Evolutionary conservation across 2,888 invertebrate species (phyloP).

Genomic region (Cheilosia impressa): DNA sequence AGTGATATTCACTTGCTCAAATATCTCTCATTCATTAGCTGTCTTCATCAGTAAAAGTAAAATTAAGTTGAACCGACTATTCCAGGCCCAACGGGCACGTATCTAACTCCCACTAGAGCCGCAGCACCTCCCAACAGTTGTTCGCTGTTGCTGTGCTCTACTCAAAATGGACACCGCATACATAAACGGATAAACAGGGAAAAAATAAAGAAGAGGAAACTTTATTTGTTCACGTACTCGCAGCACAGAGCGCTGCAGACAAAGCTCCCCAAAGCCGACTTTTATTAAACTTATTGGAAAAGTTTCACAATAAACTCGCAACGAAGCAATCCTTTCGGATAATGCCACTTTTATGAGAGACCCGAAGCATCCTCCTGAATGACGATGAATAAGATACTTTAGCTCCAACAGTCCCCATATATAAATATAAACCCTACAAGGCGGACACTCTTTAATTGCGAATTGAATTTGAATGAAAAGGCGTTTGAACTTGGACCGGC

Average conservation of each 20-base stretch:
- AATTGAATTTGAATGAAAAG: constrained; percentile 65
- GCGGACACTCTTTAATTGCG: constrained; percentile 51
- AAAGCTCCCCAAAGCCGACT: constrained; percentile 72
- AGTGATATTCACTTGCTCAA: neutral
- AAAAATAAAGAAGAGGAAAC: constrained; percentile 51
- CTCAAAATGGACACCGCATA: constrained; percentile 67
- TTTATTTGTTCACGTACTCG: constrained; percentile 72
- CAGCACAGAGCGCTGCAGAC: constrained; percentile 47
- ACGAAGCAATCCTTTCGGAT: constrained; percentile 75
- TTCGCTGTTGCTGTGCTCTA: neutral
- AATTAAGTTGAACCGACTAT: constrained; percentile 61
- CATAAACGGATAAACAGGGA: constrained; percentile 20
- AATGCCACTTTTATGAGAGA: constrained; percentile 75
- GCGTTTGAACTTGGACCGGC: constrained; percentile 53
- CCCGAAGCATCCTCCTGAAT: constrained; percentile 63
- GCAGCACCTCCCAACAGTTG: neutral
- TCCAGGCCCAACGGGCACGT: constrained; percentile 38
- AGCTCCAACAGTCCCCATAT: constrained; percentile 6
- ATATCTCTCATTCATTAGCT: neutral
- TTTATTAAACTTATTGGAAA: constrained; percentile 76
- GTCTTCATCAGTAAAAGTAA: constrained; percentile 9
- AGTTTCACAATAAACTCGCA: constrained; percentile 75
- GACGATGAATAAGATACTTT: constrained; percentile 62
- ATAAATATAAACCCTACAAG: neutral
- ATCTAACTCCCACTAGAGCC: constrained; percentile 14